These are phyloP conservation scores for Patagioenas fasciata DNA, from an alignment of 2,113 vertebrate species.

Conservation along the genomic window DNA sequence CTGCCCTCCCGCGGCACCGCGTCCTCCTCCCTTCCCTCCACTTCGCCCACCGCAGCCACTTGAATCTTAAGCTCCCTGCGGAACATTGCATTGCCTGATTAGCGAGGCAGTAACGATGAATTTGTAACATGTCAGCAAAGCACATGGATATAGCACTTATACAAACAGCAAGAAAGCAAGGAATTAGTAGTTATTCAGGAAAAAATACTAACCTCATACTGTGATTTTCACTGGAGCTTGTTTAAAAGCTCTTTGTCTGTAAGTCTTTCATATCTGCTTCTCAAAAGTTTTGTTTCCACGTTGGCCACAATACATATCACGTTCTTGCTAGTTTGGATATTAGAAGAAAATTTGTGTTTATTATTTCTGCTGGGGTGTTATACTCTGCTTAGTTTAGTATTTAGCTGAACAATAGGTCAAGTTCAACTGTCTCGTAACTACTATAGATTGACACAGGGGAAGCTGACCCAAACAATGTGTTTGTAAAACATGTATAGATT, in stretches of 20 bases:
- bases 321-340: neutral
- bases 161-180: neutral
- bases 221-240: neutral
- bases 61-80: neutral
- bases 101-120: accelerated
- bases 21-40: neutral
- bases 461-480: neutral
- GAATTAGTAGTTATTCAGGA: neutral
- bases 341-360: neutral
- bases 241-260: neutral
- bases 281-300: accelerated
- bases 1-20: neutral
- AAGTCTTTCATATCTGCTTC: neutral
- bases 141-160: neutral
- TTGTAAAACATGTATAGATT: neutral
- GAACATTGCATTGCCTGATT: accelerated
- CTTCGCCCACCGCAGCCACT: neutral
- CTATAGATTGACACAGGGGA: neutral
- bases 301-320: neutral
- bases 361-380: neutral
- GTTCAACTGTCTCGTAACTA: neutral
- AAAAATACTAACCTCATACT: neutral
- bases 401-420: neutral
- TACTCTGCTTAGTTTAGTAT: neutral
- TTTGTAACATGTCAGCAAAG: neutral